Evolutionary conservation across 2,888 invertebrate genomes (phyloP), one percentile per base, ranked within the genome.

Genomic region (Sarcophaga rosellei): DNA sequence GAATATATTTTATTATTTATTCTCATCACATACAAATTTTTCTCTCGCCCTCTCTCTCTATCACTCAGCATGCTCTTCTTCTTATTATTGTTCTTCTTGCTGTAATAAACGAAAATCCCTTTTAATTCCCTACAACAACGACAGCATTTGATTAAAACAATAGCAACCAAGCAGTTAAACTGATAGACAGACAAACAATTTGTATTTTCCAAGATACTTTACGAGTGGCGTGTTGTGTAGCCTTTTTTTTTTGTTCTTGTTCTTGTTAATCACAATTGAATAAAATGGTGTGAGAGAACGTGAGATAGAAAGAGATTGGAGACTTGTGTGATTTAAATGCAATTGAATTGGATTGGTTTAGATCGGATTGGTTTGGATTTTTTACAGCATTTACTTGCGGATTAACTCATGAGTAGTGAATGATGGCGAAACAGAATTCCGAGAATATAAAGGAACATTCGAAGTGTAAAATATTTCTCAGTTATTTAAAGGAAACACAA

Each of bases 11-110:
- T 17, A 1, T 57, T 57, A 57, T 57, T 57, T 70, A 59, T 79
- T 57, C 70, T 74, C 69, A 65, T 74, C 75, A 65, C 63, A 70
- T n/a, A 66, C 53, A 53, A 81, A 81, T 76, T 82, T 65, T 72
- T 8, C 25, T 66, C 59, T 10, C 57, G 25, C 68, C 15, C 21
- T 44, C 57, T 57, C 17, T 17, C 15, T n/a, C 57, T 21, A 21
- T 10, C n/a, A n/a, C 20, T 21, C 61, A 10, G 5, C 17, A 53
- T 12, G 53, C 0, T 15, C 3, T 53, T 15, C 4, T 17, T 53
- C 17, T 53, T 17, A 15, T 17, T 53, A 0, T 53, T 53, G 12
- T 53, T 53, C 17, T 53, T 17, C 1, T 53, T 35, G 35, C 35
- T 35, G 35, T 35, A 57, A 57, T 17, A 57, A 57, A 57, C 8